Evolutionary conservation across 2,888 invertebrate genomes (phyloP).

Genomic region (Cephus runcator): DNA sequence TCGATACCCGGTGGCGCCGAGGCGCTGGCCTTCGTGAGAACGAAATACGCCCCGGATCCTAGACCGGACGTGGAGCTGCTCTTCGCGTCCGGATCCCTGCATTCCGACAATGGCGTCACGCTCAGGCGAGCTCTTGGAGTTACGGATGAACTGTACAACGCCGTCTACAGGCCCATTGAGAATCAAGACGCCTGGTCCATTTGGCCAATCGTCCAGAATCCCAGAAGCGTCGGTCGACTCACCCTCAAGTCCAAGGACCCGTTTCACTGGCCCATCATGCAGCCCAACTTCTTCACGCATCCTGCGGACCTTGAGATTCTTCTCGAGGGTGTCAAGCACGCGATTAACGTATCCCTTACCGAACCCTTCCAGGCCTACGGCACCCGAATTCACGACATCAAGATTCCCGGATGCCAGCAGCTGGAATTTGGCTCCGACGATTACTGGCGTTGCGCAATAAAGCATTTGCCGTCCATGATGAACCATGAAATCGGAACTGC

Average conservation of each 20-base stretch:
- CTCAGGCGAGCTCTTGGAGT: constrained; percentile 55
- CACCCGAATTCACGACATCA: constrained; percentile 59
- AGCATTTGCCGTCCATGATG: constrained; percentile 72
- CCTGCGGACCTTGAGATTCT: constrained; percentile 63
- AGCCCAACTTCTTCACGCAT: constrained; percentile 84
- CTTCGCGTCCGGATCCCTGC: constrained; percentile 66
- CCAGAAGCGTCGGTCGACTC: constrained; percentile 77
- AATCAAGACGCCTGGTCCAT: constrained; percentile 67
- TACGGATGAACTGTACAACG: constrained; percentile 60
- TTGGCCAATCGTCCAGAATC: constrained; percentile 78
- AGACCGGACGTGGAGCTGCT: constrained; percentile 66
- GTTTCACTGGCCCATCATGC: constrained; percentile 76
- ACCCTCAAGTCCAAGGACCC: constrained; percentile 79
- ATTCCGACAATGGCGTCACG: constrained; percentile 66
- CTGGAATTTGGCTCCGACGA: constrained; percentile 68
- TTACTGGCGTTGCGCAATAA: constrained; percentile 76
- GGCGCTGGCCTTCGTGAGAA: constrained; percentile 63
- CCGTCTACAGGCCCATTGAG: constrained; percentile 64
- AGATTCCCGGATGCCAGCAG: constrained; percentile 70
- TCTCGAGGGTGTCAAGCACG: constrained; percentile 69
- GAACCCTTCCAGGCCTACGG: constrained; percentile 66
- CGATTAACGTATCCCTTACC: constrained; percentile 67
- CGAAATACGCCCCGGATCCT: constrained; percentile 61
- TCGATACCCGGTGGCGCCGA: constrained; percentile 66
- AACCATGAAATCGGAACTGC: constrained; percentile 73